Evolutionary conservation across 1,140 invertebrate genomes (phyloP).

Genomic region (Mactra quadrangularis): DNA sequence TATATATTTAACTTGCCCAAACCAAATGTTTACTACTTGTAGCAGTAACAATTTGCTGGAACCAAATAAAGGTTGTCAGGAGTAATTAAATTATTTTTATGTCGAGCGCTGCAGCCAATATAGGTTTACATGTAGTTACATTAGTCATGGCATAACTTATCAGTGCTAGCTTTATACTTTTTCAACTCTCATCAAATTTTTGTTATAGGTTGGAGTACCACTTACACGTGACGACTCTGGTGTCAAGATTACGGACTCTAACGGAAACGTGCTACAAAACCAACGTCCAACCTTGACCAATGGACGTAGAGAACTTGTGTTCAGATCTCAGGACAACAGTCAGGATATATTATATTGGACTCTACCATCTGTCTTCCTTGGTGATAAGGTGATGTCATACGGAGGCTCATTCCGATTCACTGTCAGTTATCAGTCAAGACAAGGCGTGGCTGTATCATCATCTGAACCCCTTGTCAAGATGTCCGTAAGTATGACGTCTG

Average conservation of each 20-base stretch:
- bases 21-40: too few species aligned
- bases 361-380: constrained; percentile 92
- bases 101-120: too few species aligned
- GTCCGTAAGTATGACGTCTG: constrained; percentile 80
- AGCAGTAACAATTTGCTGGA: too few species aligned
- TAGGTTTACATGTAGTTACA: too few species aligned
- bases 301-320: constrained; percentile 87
- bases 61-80: too few species aligned
- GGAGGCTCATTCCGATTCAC: constrained; percentile 94
- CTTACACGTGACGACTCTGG: constrained; percentile 69
- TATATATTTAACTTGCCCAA: too few species aligned
- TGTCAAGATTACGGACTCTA: constrained; percentile 72
- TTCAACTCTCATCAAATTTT: too few species aligned
- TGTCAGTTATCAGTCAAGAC: constrained; percentile 87
- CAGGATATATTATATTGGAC: constrained; percentile 90
- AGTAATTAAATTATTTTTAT: too few species aligned
- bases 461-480: constrained; percentile 94
- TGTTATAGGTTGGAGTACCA: constrained; percentile 72
- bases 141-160: too few species aligned
- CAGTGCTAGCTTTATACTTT: too few species aligned
- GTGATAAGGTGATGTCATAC: constrained; percentile 94
- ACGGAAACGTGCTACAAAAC: constrained; percentile 47
- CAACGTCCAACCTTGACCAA: constrained; percentile 71
- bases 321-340: constrained; percentile 86
- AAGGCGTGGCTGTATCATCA: constrained; percentile 61